A percentile compares a stretch with the other conserved stretches of the same genome.
These are phyloP conservation scores for Globodera rostochiensis DNA, from an alignment of 1,140 invertebrate genomes.

Conservation along the genomic window DNA sequence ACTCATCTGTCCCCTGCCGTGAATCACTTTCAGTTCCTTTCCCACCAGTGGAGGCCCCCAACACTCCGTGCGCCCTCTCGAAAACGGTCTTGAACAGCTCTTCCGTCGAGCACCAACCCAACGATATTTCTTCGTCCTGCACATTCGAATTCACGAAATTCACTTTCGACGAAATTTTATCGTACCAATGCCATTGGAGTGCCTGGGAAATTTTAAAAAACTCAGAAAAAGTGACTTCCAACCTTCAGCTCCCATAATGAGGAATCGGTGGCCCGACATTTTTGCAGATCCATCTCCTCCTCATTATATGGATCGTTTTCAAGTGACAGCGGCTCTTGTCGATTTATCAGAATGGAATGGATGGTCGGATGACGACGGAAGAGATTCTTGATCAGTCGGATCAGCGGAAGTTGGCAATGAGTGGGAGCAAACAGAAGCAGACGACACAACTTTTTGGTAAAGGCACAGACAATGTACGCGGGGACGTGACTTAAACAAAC, in stretches of 20 bases:
- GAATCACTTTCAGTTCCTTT: neutral
- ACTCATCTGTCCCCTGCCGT: neutral
- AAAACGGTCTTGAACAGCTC: conserved; percentile 33
- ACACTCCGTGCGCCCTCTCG: neutral
- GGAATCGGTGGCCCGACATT: conserved; percentile 32
- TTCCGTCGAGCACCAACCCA: conserved; percentile 24
- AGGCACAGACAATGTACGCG: conserved; percentile 32
- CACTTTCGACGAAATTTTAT: conserved; percentile 41
- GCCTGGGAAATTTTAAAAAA: conserved; percentile 17
- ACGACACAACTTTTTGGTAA: conserved; percentile 28
- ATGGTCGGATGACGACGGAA: conserved; percentile 19
- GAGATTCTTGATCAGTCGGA: conserved; percentile 35
- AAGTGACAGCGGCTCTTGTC: conserved; percentile 20
- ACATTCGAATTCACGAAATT: conserved; percentile 33
- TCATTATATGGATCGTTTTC: conserved; percentile 38
- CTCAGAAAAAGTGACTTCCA: neutral
- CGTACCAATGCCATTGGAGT: conserved; percentile 40
- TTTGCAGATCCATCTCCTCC: conserved; percentile 28
- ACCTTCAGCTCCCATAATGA: conserved; percentile 40
- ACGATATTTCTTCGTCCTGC: conserved; percentile 31
- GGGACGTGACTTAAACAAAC: conserved; percentile 28
- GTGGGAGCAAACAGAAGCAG: conserved; percentile 30
- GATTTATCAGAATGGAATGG: conserved; percentile 28
- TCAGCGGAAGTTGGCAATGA: conserved; percentile 32
- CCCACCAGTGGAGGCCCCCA: neutral